A percentile compares a stretch with the other conserved stretches of the same genome.
Conservation (phyloP, 2,888 invertebrate genomes). For the Conus canariensis region DNA sequence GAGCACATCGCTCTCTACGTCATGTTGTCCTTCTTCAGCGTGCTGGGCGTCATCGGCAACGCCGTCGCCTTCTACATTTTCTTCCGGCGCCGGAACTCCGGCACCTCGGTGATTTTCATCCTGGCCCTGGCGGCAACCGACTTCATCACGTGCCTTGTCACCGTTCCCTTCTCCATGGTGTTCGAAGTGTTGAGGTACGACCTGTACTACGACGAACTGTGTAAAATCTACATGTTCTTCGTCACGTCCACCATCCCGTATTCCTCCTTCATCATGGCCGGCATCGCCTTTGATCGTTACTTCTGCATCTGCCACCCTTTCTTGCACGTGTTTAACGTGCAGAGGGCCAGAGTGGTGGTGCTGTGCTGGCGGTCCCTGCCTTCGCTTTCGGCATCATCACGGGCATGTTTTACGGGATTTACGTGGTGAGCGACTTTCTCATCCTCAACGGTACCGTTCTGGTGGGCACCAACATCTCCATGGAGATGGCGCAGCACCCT, state of each 20-base stretch:
- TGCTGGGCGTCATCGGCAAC: conserved; percentile 74
- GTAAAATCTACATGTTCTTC: conserved; percentile 75
- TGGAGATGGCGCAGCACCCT: background rate
- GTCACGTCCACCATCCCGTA: conserved; percentile 74
- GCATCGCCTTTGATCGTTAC: conserved; percentile 72
- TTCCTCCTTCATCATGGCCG: conserved; percentile 75
- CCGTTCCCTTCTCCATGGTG: conserved; percentile 66
- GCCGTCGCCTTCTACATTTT: conserved; percentile 76
- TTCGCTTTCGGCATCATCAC: conserved; percentile 58
- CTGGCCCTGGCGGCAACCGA: conserved; percentile 70
- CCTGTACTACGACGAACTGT: conserved; percentile 66
- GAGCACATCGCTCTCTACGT: conserved; percentile 40
- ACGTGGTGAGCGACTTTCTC: conserved; percentile 15
- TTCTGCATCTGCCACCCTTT: conserved; percentile 76
- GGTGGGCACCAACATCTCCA: conserved; percentile 30
- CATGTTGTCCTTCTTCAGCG: conserved; percentile 52
- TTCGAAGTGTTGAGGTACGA: conserved; percentile 57
- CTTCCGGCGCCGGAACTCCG: conserved; percentile 66
- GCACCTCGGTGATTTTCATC: conserved; percentile 75
- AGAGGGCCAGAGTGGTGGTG: conserved; percentile 61
- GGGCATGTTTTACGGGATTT: conserved; percentile 47
- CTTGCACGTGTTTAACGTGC: conserved; percentile 65
- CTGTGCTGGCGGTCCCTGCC: conserved; percentile 56
- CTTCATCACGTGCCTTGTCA: conserved; percentile 67
- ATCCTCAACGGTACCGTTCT: conserved; percentile 18